phyloP scores from a whole-genome alignment of 2,888 invertebrate genomes.

The Zele albiditarsus region DNA sequence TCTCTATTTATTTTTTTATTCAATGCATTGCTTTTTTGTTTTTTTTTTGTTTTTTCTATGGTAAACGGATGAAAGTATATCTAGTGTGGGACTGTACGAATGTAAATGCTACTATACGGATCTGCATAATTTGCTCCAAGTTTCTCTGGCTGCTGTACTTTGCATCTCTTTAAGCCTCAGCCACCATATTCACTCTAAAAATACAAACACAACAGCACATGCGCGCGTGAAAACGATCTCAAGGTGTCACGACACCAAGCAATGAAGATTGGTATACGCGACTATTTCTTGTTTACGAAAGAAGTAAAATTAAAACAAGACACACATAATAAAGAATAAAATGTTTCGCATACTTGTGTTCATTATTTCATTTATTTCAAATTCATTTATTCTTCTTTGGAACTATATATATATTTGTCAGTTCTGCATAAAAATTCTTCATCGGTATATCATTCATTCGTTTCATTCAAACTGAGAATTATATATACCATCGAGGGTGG shows the following conservation, averaged over 20 bases:
- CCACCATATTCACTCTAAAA: slow-evolving; percentile 14
- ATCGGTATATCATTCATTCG: not conserved
- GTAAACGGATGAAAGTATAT: slow-evolving; percentile 63
- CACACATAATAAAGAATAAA: not conserved
- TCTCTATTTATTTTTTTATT: no score
- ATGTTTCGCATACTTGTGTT: not conserved
- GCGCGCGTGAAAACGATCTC: slow-evolving; percentile 25
- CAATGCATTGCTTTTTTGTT: no score
- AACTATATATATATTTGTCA: not conserved
- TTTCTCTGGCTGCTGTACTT: slow-evolving; percentile 55
- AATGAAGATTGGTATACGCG: slow-evolving; percentile 12
- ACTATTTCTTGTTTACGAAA: not conserved
- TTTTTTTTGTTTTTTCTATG: slow-evolving; percentile 54
- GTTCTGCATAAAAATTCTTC: not conserved
- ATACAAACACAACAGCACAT: slow-evolving; percentile 5
- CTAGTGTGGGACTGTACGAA: slow-evolving; percentile 45
- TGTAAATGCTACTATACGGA: slow-evolving; percentile 56
- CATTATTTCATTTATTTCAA: not conserved
- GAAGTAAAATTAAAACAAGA: not conserved
- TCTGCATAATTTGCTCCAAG: slow-evolving; percentile 63
- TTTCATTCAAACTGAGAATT: not conserved
- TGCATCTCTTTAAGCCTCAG: slow-evolving; percentile 41
- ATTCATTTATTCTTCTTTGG: not conserved
- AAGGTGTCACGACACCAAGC: slow-evolving; percentile 40
- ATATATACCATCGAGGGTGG: no score